Evolutionary conservation across 2,888 invertebrate species (phyloP).

Genomic region (Apodemia zela): DNA sequence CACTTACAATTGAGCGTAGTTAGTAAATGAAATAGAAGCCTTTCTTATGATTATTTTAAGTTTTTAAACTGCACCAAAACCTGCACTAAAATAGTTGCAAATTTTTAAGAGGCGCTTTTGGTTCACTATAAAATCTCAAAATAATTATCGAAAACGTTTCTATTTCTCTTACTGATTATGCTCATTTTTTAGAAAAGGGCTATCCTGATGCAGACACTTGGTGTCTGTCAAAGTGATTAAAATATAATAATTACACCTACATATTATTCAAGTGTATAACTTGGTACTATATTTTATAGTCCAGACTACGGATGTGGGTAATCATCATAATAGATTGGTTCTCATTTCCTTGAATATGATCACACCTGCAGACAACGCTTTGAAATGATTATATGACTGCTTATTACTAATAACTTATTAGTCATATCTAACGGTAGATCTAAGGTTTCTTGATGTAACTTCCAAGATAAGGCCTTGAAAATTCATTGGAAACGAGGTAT

Average conservation of each 20-base stretch:
- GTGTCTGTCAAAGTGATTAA: too few species aligned
- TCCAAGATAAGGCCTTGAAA: neutral
- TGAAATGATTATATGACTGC: neutral
- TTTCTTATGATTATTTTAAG: too few species aligned
- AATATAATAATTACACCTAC: neutral
- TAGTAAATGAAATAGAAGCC: too few species aligned
- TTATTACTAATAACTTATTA: conserved; percentile 6
- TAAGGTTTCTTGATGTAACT: neutral
- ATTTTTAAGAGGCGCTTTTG: too few species aligned
- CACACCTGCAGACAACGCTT: conserved; percentile 19
- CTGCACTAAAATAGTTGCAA: too few species aligned
- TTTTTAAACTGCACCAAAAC: too few species aligned
- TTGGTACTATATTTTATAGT: neutral
- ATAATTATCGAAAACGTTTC: too few species aligned
- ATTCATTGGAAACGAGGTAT: neutral
- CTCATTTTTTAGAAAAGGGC: too few species aligned
- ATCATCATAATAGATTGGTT: conserved; percentile 19
- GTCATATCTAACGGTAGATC: neutral
- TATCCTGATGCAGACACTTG: too few species aligned
- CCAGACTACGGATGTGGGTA: conserved; percentile 3
- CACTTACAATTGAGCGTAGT: too few species aligned
- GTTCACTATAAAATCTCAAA: too few species aligned
- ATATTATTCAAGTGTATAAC: neutral
- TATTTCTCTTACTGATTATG: too few species aligned
- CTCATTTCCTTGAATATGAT: conserved; percentile 19